Base-by-base conservation (phyloP, 2,888 invertebrate species). In the Callyntrura guangdongensis region DNA sequence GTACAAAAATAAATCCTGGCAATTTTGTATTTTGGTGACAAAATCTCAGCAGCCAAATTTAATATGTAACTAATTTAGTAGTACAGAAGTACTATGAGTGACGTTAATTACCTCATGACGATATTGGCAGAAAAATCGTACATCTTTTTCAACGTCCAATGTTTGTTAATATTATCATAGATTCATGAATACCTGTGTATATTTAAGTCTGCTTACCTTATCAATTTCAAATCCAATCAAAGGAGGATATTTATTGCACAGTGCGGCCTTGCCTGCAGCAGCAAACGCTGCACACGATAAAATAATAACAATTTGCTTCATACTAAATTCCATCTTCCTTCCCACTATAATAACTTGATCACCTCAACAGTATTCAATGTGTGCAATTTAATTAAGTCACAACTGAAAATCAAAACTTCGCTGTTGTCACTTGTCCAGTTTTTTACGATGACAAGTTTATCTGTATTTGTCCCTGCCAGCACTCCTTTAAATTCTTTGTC, bases 171-270 rank as follows among this genome's bases (percentile, higher is more conserved):
- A n/a, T n/a, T n/a, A n/a, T n/a, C n/a, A n/a, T n/a, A 90, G 69
- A 81, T 25, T 6, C 36, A 4, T 36, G 36, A 36, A 6, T 36
- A 36, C 36, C 36, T 4, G 6, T 36, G 36, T 36, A 36, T 36
- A 4, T 36, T 36, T 36, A 4, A 36, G n/a, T n/a, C 27, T 2
- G 25, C 89, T 92, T 84, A 94, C 94, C 92, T 93, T 93, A 64
- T 94, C 94, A 89, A 94, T 92, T 91, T 94, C 93, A 87, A 94
- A 94, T 85, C 94, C 94, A 20, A 94, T 86, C 1, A 94, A 85
- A 67, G 94, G 94, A 20, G 94, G 94, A 74, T 94, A 94, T 74
- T 93, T 92, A 82, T 94, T 94, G 77, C 94, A 94, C 17, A 93
- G 88, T 36, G 91, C 91, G 22, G 92, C 89, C 45, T 92, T 92